Base-by-base conservation (phyloP, 2,888 invertebrate species). In the Eilema griseolum region DNA sequence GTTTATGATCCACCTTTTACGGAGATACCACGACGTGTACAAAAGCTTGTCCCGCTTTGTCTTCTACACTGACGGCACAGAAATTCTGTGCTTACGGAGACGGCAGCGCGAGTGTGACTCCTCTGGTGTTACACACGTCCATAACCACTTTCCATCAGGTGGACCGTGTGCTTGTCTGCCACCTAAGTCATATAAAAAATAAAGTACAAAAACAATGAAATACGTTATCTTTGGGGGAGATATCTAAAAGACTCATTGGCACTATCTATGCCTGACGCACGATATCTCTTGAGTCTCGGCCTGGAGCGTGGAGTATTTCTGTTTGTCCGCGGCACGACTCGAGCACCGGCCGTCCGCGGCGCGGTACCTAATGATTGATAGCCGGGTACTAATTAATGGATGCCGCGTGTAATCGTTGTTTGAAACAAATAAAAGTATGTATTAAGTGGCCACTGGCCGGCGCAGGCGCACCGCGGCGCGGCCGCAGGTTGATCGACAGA, bases 381-480 rank as follows among this genome's bases (percentile, higher is more conserved):
- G 41, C 37, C 31, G 31, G 28, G 23, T 75, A 23, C 76, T 81
- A 79, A 81, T 81, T 73, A 81, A 79, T 74, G 79, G 73, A 61
- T 68, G 70, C 66, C 72, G 77, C 75, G 70, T 65, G 67, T 81
- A 75, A 77, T 77, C 71, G 73, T 61, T 73, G 72, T 66, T 72
- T 69, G 71, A 52, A 79, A 80, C 79, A 80, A 80, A 80, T 74
- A 79, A 77, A 80, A 65, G 70, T 71, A 72, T 60, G 70, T 66
- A 73, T 78, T 78, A 78, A 80, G 80, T 81, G 78, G 67, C 70
- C 70, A 31, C 63, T 69, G 69, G 28, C 61, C 70, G 60, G 28
- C 66, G 33, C 37, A 20, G 14, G 23, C 62, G 62, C 41, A 23
- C 24, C 37, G 61, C 61, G 37, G 16, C 46, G 61, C 70, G 37